Conservation (phyloP, 2,113 vertebrate species). For the Quiscalus mexicanus region DNA sequence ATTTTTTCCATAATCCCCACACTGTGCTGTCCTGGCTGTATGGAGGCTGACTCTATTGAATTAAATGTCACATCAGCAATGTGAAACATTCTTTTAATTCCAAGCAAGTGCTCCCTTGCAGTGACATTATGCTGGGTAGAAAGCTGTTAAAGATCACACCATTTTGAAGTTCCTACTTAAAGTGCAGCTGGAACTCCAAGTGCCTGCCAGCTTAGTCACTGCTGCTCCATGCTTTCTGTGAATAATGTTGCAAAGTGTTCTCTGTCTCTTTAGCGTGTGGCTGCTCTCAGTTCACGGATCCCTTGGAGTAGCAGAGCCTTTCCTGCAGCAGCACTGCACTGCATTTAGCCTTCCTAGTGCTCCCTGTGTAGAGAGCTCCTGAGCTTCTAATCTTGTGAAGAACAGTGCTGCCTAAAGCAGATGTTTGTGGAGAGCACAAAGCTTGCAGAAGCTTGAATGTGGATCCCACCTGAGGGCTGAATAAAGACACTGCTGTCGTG, state of each 20-base stretch:
- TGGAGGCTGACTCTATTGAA: not conserved
- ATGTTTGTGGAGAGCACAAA: not conserved
- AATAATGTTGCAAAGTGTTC: not conserved
- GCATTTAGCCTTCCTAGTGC: not conserved
- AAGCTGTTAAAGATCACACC: not conserved
- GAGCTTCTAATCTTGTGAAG: not conserved
- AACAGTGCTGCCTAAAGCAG: not conserved
- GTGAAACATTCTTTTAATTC: constrained; percentile 16
- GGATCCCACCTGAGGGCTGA: not conserved
- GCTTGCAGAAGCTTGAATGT: not conserved
- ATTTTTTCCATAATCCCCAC: not conserved
- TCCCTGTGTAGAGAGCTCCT: not conserved
- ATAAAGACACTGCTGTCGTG: not conserved
- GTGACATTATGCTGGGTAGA: not conserved
- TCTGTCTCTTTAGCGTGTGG: not conserved
- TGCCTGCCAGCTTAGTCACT: not conserved
- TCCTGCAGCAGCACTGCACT: not conserved
- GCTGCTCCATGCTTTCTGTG: not conserved
- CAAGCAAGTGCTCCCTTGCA: not conserved
- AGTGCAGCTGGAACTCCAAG: not conserved
- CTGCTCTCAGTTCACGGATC: not conserved
- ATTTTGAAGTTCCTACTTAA: not conserved
- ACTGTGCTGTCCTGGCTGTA: not conserved
- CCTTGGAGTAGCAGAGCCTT: not conserved
- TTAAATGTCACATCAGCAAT: not conserved